Base-by-base conservation (phyloP, 2,888 invertebrate species). In the Phrixothrix hirtus region DNA sequence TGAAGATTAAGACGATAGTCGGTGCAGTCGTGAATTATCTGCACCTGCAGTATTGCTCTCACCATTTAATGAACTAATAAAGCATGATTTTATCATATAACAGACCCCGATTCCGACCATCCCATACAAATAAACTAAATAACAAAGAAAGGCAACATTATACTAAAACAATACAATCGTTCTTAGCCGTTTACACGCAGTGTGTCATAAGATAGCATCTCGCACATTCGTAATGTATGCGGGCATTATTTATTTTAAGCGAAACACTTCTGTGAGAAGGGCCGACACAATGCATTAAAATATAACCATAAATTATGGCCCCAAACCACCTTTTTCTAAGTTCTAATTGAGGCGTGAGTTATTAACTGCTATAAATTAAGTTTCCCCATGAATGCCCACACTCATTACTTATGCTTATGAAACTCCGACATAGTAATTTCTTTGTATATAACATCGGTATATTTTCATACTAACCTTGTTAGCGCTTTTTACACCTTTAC, bases 291-390 rank as follows among this genome's bases (percentile, higher is more conserved):
- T 50, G 46, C 50, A 58, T 59, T 60, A 61, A 61, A 62, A 59
- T 60, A 62, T 61, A 59, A 58, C 60, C 58, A 61, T 63, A 61
- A 64, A 61, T 64, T 58, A 61, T 58, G 46, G 54, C 43, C 57
- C 52, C 56, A 44, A 57, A 53, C 53, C 57, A 44, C 57, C 55
- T 55, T 55, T 55, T 55, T 55, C 55, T 50, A 55, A 55, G 60
- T 61, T 66, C 63, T 66, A 66, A 65, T 66, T 65, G 64, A 63
- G 63, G 64, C 61, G 62, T 63, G 64, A 64, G 64, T 65, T 66
- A 64, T 65, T 64, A 64, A 63, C 61, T 57, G 58, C 56, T 58
- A 63, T 65, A 65, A 64, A 66, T 65, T 65, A 63, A 53, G 57
- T 53, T 63, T 62, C 58, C 61, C 58, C 61, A 52, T 60, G 59